phyloP scores from a whole-genome alignment of 64 coral and sea anemone genomes.

The Hydrozoanthus tunicans region DNA sequence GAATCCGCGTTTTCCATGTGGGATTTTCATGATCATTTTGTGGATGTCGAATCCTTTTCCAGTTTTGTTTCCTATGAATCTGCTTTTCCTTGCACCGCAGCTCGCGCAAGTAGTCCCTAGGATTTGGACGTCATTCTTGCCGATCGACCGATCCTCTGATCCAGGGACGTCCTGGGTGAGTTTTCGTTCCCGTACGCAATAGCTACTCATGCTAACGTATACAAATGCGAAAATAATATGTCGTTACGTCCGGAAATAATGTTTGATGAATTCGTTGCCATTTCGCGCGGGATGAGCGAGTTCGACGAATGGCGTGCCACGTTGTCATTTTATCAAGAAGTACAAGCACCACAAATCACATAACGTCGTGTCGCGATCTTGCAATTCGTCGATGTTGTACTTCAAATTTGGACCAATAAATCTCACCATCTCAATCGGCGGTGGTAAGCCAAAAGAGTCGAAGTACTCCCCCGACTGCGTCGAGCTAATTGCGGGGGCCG shows the following conservation, averaged over 20 bases:
- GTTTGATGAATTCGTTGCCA: not conserved
- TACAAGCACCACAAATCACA: not conserved
- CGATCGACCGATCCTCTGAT: not conserved
- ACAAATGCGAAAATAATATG: not conserved
- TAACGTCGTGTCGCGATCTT: not conserved
- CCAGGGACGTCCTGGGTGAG: not conserved
- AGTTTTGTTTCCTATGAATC: not conserved
- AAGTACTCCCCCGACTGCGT: not conserved
- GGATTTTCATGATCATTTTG: not conserved
- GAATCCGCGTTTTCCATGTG: not conserved
- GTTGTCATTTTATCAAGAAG: too few relatives aligned
- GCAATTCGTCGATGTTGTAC: too few relatives aligned
- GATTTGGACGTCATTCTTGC: not conserved
- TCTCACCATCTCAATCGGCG: too few relatives aligned
- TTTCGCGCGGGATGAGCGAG: not conserved
- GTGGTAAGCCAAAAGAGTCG: too few relatives aligned
- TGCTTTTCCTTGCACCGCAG: not conserved
- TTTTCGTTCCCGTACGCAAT: not conserved
- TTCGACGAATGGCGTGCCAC: too few relatives aligned
- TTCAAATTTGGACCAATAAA: too few relatives aligned
- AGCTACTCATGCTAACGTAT: not conserved
- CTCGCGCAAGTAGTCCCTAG: not conserved
- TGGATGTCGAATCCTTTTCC: not conserved
- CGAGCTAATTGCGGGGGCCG: slow-evolving; percentile 5
- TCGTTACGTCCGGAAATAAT: not conserved